Percentiles rank a stretch among this genome's conserved stretches.
These are phyloP conservation scores for Microcebus tavaratra DNA, from an alignment of 2,113 vertebrate species.

Conservation along the genomic window DNA sequence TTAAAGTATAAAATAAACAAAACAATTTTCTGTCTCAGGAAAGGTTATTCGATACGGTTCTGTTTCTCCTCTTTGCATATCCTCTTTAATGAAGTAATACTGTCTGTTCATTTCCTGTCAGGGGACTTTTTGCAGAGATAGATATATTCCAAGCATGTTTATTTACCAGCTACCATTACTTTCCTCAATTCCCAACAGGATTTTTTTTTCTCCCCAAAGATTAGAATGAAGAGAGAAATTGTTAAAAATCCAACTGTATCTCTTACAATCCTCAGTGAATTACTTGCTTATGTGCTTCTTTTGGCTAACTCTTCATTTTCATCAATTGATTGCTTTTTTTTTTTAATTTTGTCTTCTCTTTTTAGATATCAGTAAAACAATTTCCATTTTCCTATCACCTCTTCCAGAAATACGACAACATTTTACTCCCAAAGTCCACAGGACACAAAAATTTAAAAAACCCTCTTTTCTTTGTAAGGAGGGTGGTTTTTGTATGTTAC, in stretches of 20 bases:
- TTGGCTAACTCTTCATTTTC: slow-evolving; percentile 25
- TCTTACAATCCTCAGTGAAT: slow-evolving; percentile 5
- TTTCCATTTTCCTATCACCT: not conserved
- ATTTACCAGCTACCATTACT: slow-evolving; percentile 81
- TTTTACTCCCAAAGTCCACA: slow-evolving; percentile 68
- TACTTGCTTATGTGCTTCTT: not conserved
- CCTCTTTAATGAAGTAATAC: slow-evolving; percentile 78
- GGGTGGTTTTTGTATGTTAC: not conserved
- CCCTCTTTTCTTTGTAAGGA: not conserved
- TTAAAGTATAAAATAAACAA: slow-evolving; percentile 74
- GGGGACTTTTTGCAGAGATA: slow-evolving; percentile 76
- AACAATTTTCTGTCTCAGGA: slow-evolving; percentile 64
- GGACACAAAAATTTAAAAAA: slow-evolving; percentile 10
- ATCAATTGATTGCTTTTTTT: not conserved
- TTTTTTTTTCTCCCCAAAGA: slow-evolving; percentile 5
- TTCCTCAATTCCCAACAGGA: slow-evolving; percentile 68
- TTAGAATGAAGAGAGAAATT: slow-evolving; percentile 56
- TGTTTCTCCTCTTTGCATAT: slow-evolving; percentile 55
- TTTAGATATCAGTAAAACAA: not conserved
- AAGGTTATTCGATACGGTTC: slow-evolving; percentile 68
- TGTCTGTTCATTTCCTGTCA: slow-evolving; percentile 74
- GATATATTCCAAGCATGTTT: slow-evolving; percentile 80
- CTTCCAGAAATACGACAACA: not conserved
- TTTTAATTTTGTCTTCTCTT: not conserved
- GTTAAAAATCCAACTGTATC: slow-evolving; percentile 25